These are phyloP conservation scores for Cochlearius cochlearius DNA, from an alignment of 2,113 vertebrate species.

Conservation along the genomic window DNA sequence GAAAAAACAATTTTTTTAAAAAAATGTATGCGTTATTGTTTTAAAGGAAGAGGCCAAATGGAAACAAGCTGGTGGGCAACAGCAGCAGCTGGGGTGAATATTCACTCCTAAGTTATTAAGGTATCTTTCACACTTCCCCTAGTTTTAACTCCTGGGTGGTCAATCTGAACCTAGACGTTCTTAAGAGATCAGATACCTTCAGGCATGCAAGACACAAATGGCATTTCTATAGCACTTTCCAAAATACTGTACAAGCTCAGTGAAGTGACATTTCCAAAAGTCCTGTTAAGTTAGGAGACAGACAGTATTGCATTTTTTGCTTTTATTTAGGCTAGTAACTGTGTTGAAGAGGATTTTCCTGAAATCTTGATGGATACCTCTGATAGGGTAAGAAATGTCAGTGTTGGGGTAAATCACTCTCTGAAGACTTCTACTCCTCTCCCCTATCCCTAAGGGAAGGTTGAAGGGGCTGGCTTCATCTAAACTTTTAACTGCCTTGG, in stretches of 20 bases:
- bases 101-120: not conserved
- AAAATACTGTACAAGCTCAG: not conserved
- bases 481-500: not conserved
- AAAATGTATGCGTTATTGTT: constrained; percentile 56
- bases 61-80: constrained; percentile 77
- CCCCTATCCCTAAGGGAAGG: not conserved
- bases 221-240: not conserved
- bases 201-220: not conserved
- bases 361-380: not conserved
- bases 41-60: constrained; percentile 76
- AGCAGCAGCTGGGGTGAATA: constrained; percentile 71
- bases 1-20: not conserved
- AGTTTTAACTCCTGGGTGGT: not conserved
- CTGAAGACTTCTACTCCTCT: not conserved
- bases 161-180: not conserved
- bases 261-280: not conserved
- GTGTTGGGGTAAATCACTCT: not conserved
- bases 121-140: not conserved
- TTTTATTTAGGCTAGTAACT: not conserved
- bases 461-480: not conserved
- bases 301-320: not conserved
- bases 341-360: not conserved
- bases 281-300: not conserved
- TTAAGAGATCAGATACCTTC: not conserved
- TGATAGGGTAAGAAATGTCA: not conserved